Evolutionary conservation across 2,888 invertebrate species (phyloP), one percentile per base, ranked within the genome.

Genomic region (Cylloceria caligata): DNA sequence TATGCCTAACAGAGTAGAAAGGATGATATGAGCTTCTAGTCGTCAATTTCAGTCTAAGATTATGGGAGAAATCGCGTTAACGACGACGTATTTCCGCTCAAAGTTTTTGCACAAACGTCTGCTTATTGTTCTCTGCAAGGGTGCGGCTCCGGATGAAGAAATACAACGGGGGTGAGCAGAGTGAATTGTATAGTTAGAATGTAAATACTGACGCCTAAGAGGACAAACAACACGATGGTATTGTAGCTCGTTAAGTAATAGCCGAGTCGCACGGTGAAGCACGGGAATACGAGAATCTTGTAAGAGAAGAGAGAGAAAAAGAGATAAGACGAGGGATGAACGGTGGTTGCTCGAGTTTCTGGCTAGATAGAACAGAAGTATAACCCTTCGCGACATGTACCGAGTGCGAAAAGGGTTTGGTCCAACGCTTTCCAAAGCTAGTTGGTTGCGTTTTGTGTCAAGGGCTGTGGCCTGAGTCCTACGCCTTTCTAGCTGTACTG

Each of bases 251-350:
- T 90, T 89, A 89, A 90, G 90, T 89, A 90, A 90, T 89, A 88
- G 89, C 86, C 82, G 85, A 81, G 78, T 83, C 76, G 72, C 78
- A 84, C 71, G 36, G 57, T 69, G 87, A 85, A 86, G 87, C 84
- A 79, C 84, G 86, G 88, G 90, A 90, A 90, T 90, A 90, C 89
- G 88, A 89, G 90, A 90, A 87, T 89, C 89, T 88, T 90, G 89
- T 90, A 88, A 83, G 85, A 85, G 83, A 80, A 81, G 65, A 80
- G 73, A 74, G 81, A 74, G 75, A 36, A 75, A 55, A 69, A 57
- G 81, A 81, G 81, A 76, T 79, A 74, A 62, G 72, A 75, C 34
- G 34, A 6, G 30, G 11, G 60, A 34, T 30, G 60, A 60, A 60
- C 9, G 34, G 34, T 30, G 83, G 77, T 67, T 75, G 75, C 71